phyloP scores from a whole-genome alignment of 2,113 vertebrate species.

The Cryptoleucopteryx plumbea region DNA sequence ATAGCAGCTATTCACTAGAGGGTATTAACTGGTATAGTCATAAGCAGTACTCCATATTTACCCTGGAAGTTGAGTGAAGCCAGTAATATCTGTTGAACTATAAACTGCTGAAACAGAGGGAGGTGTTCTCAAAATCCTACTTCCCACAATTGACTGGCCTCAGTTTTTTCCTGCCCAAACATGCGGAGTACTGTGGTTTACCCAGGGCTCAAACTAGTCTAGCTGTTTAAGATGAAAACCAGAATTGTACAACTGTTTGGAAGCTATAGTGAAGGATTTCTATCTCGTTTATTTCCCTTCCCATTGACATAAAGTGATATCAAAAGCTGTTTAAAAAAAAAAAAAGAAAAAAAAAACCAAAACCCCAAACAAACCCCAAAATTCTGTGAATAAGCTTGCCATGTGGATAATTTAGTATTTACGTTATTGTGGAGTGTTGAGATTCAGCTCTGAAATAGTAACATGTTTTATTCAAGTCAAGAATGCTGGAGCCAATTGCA shows the following conservation, averaged over 20 bases:
- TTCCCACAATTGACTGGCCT: not conserved
- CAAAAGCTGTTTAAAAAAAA: not conserved
- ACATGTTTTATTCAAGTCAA: not conserved
- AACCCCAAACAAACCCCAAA: not conserved
- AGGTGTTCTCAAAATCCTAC: not conserved
- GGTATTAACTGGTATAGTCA: not conserved
- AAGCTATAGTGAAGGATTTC: not conserved
- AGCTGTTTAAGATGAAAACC: not conserved
- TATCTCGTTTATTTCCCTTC: not conserved
- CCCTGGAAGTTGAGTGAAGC: not conserved
- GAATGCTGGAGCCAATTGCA: not conserved
- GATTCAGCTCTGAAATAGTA: not conserved
- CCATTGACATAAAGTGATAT: not conserved
- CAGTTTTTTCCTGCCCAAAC: not conserved
- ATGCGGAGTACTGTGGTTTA: not conserved
- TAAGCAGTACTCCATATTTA: not conserved
- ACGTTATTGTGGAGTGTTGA: rapidly evolving
- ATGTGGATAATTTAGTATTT: not conserved
- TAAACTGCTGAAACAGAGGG: not conserved
- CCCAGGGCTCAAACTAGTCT: not conserved
- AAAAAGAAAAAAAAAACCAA: too few species aligned
- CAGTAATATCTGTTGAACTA: not conserved
- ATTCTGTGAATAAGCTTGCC: not conserved
- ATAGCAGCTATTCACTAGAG: not conserved
- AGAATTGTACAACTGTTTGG: not conserved